Evolutionary conservation across 2,888 invertebrate genomes (phyloP), one percentile per base, ranked within the genome.

Genomic region (Argyresthia albistria): DNA sequence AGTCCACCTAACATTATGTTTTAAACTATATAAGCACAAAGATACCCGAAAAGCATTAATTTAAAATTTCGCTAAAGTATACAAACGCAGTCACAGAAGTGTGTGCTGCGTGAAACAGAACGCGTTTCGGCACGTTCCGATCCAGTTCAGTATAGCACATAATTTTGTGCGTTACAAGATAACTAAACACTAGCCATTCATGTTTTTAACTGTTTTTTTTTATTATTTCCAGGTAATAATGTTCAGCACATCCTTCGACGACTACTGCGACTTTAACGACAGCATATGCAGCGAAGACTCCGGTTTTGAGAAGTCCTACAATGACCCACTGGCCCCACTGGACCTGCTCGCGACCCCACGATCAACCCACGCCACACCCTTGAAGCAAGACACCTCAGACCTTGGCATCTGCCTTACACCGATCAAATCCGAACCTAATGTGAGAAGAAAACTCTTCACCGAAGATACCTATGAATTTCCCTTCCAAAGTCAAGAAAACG

Each of bases 261-360:
- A 83, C 55, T 86, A 82, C 58, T 83, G 87, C 55, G 88, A 87
- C 57, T 84, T 88, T 62, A 83, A 81, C 52, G 88, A 88, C 59
- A 88, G 88, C 61, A 73, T 87, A 54, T 88, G 88, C 70, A 94
- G 94, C 58, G 93, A 91, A 54, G 95, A 95, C 67, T 95, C 94
- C 0, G 95, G 95, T 49, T 91, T 93, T 67, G 94, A 94, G 62
- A 90, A 92, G 60, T 73, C 83, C 56, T 76, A 88, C 58, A 64
- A 67, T 0, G 82, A 80, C 50, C 63, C 79, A 4, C 59, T 72
- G 9, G 82, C 80, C 51, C 63, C 79, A 4, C 59, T 72, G 10
- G 82, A 80, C 50, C 63, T 78, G 4, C 59, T 73, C 11, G 61
- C 66, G 2, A 71, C 75, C 4, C 68, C 73, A 1, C 58, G 64